Percentiles rank a stretch among this genome's conserved stretches.
Evolutionary conservation across 1,140 invertebrate species (phyloP).

Genomic region (Musca vetustissima): DNA sequence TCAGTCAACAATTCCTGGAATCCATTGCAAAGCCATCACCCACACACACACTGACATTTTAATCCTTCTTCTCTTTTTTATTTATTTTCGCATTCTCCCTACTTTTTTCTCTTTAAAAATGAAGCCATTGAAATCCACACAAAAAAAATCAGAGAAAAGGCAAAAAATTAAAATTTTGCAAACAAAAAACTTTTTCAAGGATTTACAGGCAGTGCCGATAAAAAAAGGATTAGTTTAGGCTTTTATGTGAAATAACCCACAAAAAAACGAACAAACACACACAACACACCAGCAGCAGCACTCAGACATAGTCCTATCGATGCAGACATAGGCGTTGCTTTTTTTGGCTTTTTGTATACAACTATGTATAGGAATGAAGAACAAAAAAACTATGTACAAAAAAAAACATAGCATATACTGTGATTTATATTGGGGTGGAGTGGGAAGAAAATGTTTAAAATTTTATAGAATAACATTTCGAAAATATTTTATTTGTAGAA

Average conservation of each 20-base stretch:
- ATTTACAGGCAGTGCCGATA: neutral
- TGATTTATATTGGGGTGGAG: too few species aligned
- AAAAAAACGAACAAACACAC: neutral
- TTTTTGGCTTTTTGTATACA: too few species aligned
- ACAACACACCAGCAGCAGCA: neutral
- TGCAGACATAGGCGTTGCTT: too few species aligned
- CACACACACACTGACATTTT: too few species aligned
- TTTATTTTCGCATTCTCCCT: too few species aligned
- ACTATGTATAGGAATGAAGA: neutral
- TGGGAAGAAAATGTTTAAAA: too few species aligned
- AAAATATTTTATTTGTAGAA: too few species aligned
- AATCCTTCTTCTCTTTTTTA: too few species aligned
- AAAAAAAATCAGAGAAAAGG: neutral
- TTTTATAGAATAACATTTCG: too few species aligned
- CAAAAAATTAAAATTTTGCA: neutral
- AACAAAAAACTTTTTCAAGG: conserved; percentile 3
- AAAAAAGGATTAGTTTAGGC: conserved; percentile 11
- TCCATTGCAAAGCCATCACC: too few species aligned
- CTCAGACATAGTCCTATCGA: too few species aligned
- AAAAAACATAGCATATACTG: neutral
- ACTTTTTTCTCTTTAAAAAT: neutral
- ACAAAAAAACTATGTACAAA: neutral
- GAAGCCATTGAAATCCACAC: conserved; percentile 16
- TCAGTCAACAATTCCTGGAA: too few species aligned
- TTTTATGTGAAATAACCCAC: neutral